Percentiles rank a stretch among this genome's conserved stretches.
Conservation (phyloP, 35 echinoderm and acorn worm genomes). For the Acanthaster planci region DNA sequence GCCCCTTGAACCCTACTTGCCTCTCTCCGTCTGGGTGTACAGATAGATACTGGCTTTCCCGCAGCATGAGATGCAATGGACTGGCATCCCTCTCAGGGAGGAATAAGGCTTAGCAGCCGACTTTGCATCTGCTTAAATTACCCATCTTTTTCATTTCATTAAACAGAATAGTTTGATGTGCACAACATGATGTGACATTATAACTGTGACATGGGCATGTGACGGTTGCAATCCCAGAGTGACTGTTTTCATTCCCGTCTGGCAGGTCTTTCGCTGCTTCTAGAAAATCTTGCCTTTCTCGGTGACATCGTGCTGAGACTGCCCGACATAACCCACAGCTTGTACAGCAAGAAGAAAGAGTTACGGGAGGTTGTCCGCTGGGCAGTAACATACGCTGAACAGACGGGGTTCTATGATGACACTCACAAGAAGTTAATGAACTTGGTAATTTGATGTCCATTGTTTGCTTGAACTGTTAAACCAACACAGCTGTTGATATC, state of each 20-base stretch:
- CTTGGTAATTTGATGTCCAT: slow-evolving; percentile 37
- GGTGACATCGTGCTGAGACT: slow-evolving; percentile 63
- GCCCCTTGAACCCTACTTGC: no score
- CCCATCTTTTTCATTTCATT: no score
- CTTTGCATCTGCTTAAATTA: no score
- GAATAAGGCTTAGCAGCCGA: no score
- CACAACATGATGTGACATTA: no score
- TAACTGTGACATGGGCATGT: no score
- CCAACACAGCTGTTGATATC: neutral
- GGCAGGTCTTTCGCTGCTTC: slow-evolving; percentile 55
- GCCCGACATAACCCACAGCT: slow-evolving; percentile 69
- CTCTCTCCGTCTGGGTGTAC: no score
- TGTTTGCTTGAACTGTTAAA: neutral
- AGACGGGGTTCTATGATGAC: slow-evolving; percentile 66
- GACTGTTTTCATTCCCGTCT: neutral
- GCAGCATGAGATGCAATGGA: no score
- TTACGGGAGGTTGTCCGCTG: slow-evolving; percentile 51
- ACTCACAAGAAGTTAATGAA: slow-evolving; percentile 44
- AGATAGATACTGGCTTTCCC: no score
- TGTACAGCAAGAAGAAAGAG: slow-evolving; percentile 61
- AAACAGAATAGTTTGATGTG: no score
- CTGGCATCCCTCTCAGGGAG: no score
- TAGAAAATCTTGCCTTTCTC: slow-evolving; percentile 72
- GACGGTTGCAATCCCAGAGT: no score
- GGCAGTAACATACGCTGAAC: slow-evolving; percentile 49